Conservation (phyloP, 2,113 vertebrate genomes). For the Lophura nycthemera region DNA sequence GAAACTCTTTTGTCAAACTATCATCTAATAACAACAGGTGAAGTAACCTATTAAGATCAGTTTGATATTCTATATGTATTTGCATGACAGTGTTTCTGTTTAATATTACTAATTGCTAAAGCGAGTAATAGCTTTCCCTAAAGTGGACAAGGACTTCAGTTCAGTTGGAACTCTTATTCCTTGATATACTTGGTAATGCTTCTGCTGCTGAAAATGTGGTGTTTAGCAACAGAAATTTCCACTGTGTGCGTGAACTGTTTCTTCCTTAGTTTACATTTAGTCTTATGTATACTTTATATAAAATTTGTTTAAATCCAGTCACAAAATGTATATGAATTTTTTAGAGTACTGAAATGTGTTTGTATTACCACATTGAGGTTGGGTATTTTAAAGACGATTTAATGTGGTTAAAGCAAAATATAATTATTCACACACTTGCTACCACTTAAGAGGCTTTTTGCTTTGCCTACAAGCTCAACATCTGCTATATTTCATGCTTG, state of each 20-base stretch:
- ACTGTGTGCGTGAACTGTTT: neutral
- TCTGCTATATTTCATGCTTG: neutral
- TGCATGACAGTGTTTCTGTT: slow-evolving; percentile 25
- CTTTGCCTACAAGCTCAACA: neutral
- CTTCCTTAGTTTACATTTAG: neutral
- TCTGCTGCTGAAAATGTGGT: neutral
- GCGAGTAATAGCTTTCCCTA: neutral
- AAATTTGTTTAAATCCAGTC: neutral
- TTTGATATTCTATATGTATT: slow-evolving; percentile 23
- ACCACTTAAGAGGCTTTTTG: neutral
- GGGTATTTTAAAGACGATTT: neutral
- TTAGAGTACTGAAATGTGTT: neutral
- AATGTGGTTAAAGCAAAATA: neutral
- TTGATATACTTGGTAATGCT: neutral
- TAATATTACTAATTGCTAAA: slow-evolving; percentile 42
- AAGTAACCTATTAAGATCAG: slow-evolving; percentile 18
- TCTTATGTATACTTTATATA: neutral
- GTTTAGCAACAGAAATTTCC: neutral
- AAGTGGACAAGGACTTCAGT: neutral
- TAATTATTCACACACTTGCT: neutral
- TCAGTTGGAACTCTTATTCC: neutral
- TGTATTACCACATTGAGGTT: neutral
- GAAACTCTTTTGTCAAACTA: neutral
- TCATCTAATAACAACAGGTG: neutral
- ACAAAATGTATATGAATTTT: neutral